These are phyloP conservation scores for Bellardia pandia DNA, from an alignment of 2,888 invertebrate genomes.

Conservation along the genomic window DNA sequence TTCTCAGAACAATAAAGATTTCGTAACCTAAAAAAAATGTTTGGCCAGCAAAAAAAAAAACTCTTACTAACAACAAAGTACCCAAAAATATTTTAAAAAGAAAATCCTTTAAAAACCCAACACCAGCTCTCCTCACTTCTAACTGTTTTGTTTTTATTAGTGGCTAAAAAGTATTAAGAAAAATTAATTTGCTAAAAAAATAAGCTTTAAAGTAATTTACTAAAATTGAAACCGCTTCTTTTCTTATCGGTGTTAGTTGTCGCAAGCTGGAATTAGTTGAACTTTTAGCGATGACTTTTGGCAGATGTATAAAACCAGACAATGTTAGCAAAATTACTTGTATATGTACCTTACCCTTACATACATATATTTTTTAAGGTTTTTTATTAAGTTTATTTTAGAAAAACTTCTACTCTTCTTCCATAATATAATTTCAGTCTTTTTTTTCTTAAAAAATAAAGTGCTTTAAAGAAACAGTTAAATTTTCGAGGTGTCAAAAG, in stretches of 20 bases:
- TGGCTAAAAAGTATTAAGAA: neutral
- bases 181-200: conserved; percentile 43
- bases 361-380: too few relatives aligned
- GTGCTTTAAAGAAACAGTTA: conserved; percentile 31
- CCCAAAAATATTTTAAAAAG: neutral
- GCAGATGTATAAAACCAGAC: conserved; percentile 25
- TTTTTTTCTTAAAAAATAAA: neutral
- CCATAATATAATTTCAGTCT: neutral
- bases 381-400: too few relatives aligned
- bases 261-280: conserved; percentile 64
- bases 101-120: conserved; percentile 45
- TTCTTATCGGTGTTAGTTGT: conserved; percentile 68
- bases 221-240: conserved; percentile 26
- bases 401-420: neutral
- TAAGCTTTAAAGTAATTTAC: conserved; percentile 53
- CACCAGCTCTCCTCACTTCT: neutral
- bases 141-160: neutral
- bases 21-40: conserved; percentile 56
- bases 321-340: neutral
- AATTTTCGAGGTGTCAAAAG: conserved; percentile 56
- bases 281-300: conserved; percentile 64
- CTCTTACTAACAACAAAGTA: conserved; percentile 16
- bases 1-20: conserved; percentile 82
- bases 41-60: neutral
- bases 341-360: too few relatives aligned